These are phyloP conservation scores for Liasis olivaceus DNA, from an alignment of 2,797 vertebrate genomes.

Conservation along the genomic window DNA sequence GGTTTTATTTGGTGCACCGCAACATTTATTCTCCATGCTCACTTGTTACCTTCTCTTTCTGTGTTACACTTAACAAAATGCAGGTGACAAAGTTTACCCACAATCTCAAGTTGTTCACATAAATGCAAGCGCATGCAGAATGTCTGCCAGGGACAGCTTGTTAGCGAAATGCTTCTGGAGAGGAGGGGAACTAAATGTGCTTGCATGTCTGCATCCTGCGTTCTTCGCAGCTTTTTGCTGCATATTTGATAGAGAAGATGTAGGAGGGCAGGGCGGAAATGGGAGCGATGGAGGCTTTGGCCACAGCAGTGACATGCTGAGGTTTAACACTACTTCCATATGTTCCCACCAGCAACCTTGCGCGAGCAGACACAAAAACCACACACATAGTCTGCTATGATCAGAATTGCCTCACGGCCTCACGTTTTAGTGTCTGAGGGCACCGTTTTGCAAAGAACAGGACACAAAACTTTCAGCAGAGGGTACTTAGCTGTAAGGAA, in stretches of 20 bases:
- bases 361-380: neutral
- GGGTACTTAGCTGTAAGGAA: neutral
- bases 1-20: neutral
- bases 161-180: neutral
- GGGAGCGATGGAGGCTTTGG: neutral
- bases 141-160: slow-evolving; percentile 7
- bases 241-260: slow-evolving; percentile 19
- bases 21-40: neutral
- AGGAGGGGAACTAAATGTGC: neutral
- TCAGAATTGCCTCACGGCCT: neutral
- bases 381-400: neutral
- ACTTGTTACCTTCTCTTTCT: neutral
- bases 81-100: neutral
- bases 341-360: neutral
- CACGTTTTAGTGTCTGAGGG: too few relatives aligned
- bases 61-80: neutral
- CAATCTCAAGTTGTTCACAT: too few relatives aligned
- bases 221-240: slow-evolving; percentile 16
- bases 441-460: neutral
- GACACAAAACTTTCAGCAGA: neutral
- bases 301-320: slow-evolving; percentile 2
- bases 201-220: neutral
- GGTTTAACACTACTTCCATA: slow-evolving; percentile 21
- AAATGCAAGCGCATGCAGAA: neutral
- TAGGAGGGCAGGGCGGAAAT: neutral